A percentile compares a stretch with the other conserved stretches of the same genome.
Conservation (phyloP, 2,888 invertebrate genomes). For the Harpagoxenus sublaevis region DNA sequence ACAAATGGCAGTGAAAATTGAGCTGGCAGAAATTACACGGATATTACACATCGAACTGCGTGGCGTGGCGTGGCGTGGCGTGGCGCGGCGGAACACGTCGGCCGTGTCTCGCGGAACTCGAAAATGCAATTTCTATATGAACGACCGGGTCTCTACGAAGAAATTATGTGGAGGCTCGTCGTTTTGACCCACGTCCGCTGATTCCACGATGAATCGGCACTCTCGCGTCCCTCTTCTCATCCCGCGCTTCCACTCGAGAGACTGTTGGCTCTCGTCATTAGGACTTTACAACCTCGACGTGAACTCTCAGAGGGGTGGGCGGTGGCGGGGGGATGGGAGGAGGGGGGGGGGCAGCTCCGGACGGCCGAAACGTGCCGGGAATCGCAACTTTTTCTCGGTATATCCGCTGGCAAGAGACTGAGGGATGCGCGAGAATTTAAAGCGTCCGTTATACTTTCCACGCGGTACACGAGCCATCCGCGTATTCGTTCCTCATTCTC, state of each 20-base stretch:
- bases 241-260: constrained; percentile 34
- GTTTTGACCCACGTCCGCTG: constrained; percentile 46
- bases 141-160: constrained; percentile 46
- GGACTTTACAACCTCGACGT: constrained; percentile 79
- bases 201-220: constrained; percentile 45
- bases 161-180: constrained; percentile 68
- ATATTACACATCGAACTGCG: constrained; percentile 43
- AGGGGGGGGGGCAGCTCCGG: constrained; percentile 65
- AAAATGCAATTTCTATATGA: constrained; percentile 64
- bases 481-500: background rate
- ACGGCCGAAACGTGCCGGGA: constrained; percentile 79
- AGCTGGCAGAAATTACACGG: constrained; percentile 57
- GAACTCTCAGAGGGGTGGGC: constrained; percentile 66
- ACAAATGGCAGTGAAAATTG: constrained; percentile 56
- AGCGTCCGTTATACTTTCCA: constrained; percentile 69
- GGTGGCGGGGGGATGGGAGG: constrained; percentile 45
- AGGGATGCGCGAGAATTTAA: constrained; percentile 63
- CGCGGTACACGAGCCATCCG: constrained; percentile 12
- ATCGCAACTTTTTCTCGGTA: constrained; percentile 69
- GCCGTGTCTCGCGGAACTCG: constrained; percentile 21
- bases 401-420: constrained; percentile 55
- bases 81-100: constrained; percentile 12
- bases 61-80: background rate
- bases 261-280: constrained; percentile 75
- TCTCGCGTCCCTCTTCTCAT: constrained; percentile 24